Conservation (phyloP, 1,140 invertebrate species). For the Eulimnadia texana region DNA sequence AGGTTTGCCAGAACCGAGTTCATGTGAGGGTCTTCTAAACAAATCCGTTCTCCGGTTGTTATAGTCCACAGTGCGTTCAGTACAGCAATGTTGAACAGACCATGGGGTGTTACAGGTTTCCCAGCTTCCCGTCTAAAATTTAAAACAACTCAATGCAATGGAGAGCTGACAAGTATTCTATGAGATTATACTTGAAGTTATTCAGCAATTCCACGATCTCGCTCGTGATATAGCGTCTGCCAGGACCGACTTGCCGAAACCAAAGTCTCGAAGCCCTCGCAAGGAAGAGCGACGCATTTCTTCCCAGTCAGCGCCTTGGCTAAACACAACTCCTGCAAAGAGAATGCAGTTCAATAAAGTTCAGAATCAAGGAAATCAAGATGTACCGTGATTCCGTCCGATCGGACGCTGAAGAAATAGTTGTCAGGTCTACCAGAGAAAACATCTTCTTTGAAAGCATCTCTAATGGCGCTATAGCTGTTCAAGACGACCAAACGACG, state of each 20-base stretch:
- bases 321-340: neutral
- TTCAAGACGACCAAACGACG: conserved; percentile 11
- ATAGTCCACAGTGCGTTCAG: conserved; percentile 13
- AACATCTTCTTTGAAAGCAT: conserved; percentile 16
- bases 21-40: conserved; percentile 2
- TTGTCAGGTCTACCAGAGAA: conserved; percentile 13
- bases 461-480: conserved; percentile 8
- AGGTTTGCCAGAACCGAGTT: neutral
- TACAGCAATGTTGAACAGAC: conserved; percentile 4
- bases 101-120: neutral
- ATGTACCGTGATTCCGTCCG: neutral
- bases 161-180: neutral
- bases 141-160: neutral
- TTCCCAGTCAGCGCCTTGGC: conserved; percentile 42
- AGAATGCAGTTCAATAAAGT: too few relatives aligned
- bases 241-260: conserved; percentile 43
- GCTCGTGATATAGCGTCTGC: conserved; percentile 23
- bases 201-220: conserved; percentile 20
- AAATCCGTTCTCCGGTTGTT: conserved; percentile 10
- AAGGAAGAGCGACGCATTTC: conserved; percentile 53
- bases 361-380: too few relatives aligned
- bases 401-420: neutral
- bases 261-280: conserved; percentile 48
- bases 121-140: neutral
- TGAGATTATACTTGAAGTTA: neutral